Evolutionary conservation across 2,113 vertebrate genomes (phyloP), one percentile per base, ranked within the genome.

Genomic region (Myocastor coypus): DNA sequence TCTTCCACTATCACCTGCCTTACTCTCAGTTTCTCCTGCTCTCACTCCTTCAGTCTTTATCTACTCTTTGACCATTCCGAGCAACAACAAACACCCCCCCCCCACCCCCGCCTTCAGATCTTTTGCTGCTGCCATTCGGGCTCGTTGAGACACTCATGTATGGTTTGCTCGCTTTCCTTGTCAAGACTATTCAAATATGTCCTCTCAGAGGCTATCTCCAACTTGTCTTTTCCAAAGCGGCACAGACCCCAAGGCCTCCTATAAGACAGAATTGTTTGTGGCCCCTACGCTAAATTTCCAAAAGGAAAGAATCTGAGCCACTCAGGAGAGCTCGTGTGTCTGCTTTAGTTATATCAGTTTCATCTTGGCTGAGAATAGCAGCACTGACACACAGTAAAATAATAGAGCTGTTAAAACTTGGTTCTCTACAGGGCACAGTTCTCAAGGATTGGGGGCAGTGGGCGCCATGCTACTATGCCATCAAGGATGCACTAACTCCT

Each of bases 31-130:
- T 66, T 84, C 20, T 9, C 22, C 63, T 40, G 24, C 28, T 57
- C 30, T 68, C 24, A 59, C 17, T 13, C n/a, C 59, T 68, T 16
- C 17, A 30, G 6, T 19, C 40, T 57, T 32, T 24, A 40, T 61
- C 40, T 61, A 17, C 5, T 55, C 34, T 22, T 66, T n/a, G 20
- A 42, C 75, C 16, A 30, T 59, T 87, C 32, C 24, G 81, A 19
- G 10, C 4, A n/a, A n/a, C n/a, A n/a, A n/a, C n/a, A n/a, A n/a
- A n/a, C n/a, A n/a, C n/a, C n/a, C n/a, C n/a, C n/a, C n/a, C n/a
- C n/a, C n/a, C n/a, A 61, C 20, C 4, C 1, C 63, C 42, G 26
- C 52, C 3, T 10, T 34, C 2, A 1, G 0, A 19, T 8, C 11
- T 57, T 96, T 73, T 64, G 13, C 13, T 66, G 4, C 26, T 66